Conservation (phyloP, 2,113 vertebrate genomes). For the Dicrurus megarhynchus region DNA sequence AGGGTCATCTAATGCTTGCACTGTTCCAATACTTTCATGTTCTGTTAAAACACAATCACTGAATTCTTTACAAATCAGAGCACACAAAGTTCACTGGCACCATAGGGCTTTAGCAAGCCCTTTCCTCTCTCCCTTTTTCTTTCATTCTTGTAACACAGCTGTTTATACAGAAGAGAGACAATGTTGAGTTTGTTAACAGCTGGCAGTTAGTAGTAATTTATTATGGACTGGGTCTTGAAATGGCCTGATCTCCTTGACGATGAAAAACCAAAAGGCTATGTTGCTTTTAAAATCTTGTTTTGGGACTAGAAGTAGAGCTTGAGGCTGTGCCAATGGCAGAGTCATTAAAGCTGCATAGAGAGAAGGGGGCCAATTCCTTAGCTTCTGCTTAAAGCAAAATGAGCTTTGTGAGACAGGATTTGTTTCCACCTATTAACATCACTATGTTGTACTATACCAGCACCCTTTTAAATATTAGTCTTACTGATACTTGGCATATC, state of each 20-base stretch:
- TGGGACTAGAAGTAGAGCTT: not conserved
- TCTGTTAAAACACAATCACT: not conserved
- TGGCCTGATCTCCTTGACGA: not conserved
- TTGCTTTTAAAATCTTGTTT: conserved; percentile 45
- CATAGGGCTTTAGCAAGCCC: not conserved
- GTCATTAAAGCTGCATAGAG: not conserved
- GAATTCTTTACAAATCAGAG: conserved; percentile 19
- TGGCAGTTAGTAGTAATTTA: conserved; percentile 35
- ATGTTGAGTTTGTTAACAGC: conserved; percentile 44
- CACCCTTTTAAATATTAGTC: not conserved
- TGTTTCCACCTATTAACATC: not conserved
- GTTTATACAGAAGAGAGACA: conserved; percentile 49
- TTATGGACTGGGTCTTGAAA: conserved; percentile 10
- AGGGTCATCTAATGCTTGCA: not conserved
- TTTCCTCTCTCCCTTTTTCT: conserved; percentile 32
- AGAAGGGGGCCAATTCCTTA: not conserved
- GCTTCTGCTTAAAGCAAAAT: not conserved
- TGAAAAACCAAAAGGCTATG: not conserved
- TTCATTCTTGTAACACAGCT: conserved; percentile 35
- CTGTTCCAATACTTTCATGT: not conserved
- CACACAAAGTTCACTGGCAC: conserved; percentile 10
- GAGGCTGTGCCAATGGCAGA: not conserved
- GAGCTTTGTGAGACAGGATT: not conserved
- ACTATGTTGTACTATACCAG: not conserved
- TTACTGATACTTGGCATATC: not conserved